phyloP scores from a whole-genome alignment of 2,888 invertebrate genomes.

The Dryobotodes eremita region DNA sequence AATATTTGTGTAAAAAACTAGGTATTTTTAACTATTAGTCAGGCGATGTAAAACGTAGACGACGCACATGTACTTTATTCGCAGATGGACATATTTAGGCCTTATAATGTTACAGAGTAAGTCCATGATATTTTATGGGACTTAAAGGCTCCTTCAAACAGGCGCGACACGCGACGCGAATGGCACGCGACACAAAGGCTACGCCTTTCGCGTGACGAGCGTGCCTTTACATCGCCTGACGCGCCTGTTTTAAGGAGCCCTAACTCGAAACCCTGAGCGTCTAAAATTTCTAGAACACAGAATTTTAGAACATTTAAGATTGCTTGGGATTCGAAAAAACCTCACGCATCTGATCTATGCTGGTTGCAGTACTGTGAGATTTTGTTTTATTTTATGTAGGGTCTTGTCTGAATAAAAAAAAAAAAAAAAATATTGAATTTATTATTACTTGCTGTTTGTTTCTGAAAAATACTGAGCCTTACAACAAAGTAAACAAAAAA shows the following conservation, averaged over 20 bases:
- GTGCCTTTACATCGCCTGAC: too few species aligned
- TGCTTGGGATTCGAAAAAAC: too few species aligned
- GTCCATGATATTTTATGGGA: neutral
- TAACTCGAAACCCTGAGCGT: neutral
- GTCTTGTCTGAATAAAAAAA: too few species aligned
- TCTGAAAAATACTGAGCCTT: neutral
- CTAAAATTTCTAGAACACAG: neutral
- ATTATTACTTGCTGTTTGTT: neutral
- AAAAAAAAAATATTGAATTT: too few species aligned
- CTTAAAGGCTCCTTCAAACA: neutral
- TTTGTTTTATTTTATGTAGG: too few species aligned
- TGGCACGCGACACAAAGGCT: too few species aligned
- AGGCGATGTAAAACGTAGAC: neutral
- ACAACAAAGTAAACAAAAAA: slow-evolving; percentile 3
- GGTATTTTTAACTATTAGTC: neutral
- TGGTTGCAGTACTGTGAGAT: too few species aligned
- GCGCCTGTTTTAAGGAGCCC: too few species aligned
- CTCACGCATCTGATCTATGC: too few species aligned
- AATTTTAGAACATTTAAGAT: neutral
- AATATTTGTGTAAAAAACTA: too few species aligned
- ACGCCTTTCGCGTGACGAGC: too few species aligned
- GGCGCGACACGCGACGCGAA: too few species aligned
- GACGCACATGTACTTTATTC: neutral
- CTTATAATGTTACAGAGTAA: neutral
- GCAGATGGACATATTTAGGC: neutral